Conservation (phyloP, 2,888 invertebrate species). For the Drymonia ruficornis region DNA sequence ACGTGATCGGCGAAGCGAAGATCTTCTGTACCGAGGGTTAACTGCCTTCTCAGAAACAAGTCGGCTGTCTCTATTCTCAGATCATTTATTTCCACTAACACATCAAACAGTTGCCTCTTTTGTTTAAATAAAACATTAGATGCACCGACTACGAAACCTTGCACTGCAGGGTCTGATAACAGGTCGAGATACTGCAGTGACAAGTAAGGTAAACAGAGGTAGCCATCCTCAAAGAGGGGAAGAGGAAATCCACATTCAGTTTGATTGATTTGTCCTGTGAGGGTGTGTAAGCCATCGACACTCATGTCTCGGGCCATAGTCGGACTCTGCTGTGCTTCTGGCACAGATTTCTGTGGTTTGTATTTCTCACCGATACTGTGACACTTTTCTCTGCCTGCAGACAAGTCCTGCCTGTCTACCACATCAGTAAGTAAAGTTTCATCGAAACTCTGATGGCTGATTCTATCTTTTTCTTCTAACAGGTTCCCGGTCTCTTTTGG, state of each 20-base stretch:
- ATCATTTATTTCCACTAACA: constrained; percentile 94
- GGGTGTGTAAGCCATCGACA: constrained; percentile 84
- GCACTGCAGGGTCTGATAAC: constrained; percentile 93
- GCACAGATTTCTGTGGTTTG: constrained; percentile 64
- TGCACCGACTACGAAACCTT: constrained; percentile 96
- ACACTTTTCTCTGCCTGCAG: constrained; percentile 72
- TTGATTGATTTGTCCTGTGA: constrained; percentile 87
- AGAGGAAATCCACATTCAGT: constrained; percentile 95
- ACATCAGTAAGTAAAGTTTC: constrained; percentile 67
- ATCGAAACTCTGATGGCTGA: constrained; percentile 76
- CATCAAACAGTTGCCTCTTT: constrained; percentile 96
- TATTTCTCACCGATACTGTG: constrained; percentile 81
- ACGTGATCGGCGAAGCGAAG: constrained; percentile 97
- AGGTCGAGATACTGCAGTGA: constrained; percentile 97
- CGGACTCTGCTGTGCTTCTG: constrained; percentile 77
- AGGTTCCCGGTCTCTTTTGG: constrained; percentile 74
- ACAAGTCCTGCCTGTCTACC: constrained; percentile 67
- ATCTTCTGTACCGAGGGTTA: constrained; percentile 97
- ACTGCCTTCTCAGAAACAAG: constrained; percentile 90
- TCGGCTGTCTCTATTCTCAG: constrained; percentile 94
- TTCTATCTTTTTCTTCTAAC: constrained; percentile 73
- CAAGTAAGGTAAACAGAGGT: constrained; percentile 97
- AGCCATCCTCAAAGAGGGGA: constrained; percentile 94
- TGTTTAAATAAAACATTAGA: constrained; percentile 99
- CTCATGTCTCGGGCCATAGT: constrained; percentile 90